Percentiles rank a stretch among this genome's conserved stretches.
Conservation (phyloP, 2,797 vertebrate species). For the Sebastes trivittatus region DNA sequence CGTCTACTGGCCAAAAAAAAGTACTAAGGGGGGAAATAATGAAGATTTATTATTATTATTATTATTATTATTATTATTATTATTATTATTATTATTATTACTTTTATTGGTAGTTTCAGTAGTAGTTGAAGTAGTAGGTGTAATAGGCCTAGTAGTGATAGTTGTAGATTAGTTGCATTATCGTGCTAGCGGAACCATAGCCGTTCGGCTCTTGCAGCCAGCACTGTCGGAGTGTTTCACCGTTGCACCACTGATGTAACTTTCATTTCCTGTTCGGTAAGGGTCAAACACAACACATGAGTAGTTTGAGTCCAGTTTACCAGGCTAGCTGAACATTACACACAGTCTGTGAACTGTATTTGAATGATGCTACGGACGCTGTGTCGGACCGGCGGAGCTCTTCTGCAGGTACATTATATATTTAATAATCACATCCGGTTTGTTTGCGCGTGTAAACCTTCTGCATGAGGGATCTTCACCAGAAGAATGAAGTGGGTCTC, state of each 20-base stretch:
- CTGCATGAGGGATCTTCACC: background rate
- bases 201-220: background rate
- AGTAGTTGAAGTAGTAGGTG: too few species aligned
- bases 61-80: too few species aligned
- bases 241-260: conserved; percentile 63
- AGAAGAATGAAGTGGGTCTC: background rate
- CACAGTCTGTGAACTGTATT: fast-evolving
- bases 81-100: too few species aligned
- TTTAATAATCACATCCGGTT: background rate
- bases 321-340: fast-evolving
- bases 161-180: too few species aligned
- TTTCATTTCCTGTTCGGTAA: conserved; percentile 45
- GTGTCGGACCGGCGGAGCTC: conserved; percentile 69
- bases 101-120: background rate
- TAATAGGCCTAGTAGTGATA: background rate
- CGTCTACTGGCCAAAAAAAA: too few species aligned
- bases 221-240: background rate
- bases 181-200: conserved; percentile 37
- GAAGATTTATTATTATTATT: too few species aligned
- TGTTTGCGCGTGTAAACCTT: background rate
- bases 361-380: conserved; percentile 74
- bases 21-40: too few species aligned
- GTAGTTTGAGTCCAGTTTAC: background rate
- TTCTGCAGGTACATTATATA: conserved; percentile 69
- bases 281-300: conserved; percentile 58